These are phyloP conservation scores for Chelonus insularis DNA, from an alignment of 1,140 invertebrate genomes.

Conservation along the genomic window DNA sequence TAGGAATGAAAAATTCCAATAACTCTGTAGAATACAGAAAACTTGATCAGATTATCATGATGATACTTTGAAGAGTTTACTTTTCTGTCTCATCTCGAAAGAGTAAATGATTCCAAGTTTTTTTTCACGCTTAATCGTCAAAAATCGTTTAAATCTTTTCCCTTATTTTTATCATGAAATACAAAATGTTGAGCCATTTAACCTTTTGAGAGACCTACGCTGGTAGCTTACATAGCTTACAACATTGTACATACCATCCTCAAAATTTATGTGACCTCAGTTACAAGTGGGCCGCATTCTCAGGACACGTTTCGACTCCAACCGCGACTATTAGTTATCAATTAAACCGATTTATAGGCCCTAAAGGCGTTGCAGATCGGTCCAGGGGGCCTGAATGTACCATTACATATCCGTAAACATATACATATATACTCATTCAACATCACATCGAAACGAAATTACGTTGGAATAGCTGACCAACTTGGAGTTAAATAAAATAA, in stretches of 20 bases:
- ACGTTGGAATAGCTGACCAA: not conserved
- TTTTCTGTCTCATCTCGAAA: too few species aligned
- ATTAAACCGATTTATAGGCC: conserved; percentile 36
- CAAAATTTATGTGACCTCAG: conserved; percentile 29
- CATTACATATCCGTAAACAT: not conserved
- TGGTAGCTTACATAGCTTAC: too few species aligned
- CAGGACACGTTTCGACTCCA: conserved; percentile 22
- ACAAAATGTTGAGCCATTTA: too few species aligned
- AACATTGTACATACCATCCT: not conserved
- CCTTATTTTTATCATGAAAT: too few species aligned
- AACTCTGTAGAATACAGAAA: too few species aligned
- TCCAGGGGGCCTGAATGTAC: conserved; percentile 16
- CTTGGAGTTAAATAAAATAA: not conserved
- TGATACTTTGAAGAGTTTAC: too few species aligned
- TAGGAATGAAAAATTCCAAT: too few species aligned
- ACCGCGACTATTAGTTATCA: conserved; percentile 34
- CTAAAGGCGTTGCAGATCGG: conserved; percentile 30
- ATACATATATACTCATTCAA: not conserved
- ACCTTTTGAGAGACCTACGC: too few species aligned
- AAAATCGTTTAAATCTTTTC: too few species aligned
- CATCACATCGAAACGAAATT: not conserved
- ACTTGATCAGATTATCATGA: too few species aligned
- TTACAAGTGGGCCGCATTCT: conserved; percentile 34
- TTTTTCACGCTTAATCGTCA: too few species aligned
- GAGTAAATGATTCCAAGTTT: too few species aligned